phyloP scores from a whole-genome alignment of 2,888 invertebrate species.

The Luperina nickerlii region DNA sequence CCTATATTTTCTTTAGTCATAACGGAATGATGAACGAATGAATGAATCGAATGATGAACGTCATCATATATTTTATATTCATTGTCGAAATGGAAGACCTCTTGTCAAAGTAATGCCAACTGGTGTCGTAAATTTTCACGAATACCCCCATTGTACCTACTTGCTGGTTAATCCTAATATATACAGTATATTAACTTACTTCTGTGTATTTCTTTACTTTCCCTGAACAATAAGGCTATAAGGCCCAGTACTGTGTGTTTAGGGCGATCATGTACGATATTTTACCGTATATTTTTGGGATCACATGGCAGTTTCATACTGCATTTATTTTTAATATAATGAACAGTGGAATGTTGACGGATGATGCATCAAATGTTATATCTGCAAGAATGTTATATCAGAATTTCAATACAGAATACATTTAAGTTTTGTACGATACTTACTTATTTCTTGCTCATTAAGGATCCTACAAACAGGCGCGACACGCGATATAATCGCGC shows the following conservation, averaged over 20 bases:
- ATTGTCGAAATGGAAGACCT: too few species aligned
- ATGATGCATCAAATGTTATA: not conserved
- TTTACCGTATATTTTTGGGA: not conserved
- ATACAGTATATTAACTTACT: not conserved
- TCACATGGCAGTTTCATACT: not conserved
- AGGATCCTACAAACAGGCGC: too few species aligned
- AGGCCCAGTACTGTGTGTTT: not conserved
- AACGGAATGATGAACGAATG: too few species aligned
- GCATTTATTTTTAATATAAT: not conserved
- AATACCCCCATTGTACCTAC: not conserved
- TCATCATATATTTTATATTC: too few species aligned
- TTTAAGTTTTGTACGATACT: too few species aligned
- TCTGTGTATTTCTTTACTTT: not conserved
- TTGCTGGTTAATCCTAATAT: not conserved
- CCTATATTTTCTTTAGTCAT: too few species aligned
- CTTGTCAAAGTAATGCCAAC: too few species aligned
- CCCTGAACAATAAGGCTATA: not conserved
- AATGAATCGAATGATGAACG: too few species aligned
- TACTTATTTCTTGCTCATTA: not conserved
- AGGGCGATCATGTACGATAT: not conserved
- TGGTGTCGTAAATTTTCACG: too few species aligned
- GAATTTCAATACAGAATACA: not conserved
- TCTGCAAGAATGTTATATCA: not conserved
- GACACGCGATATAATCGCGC: too few species aligned
- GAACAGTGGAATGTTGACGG: not conserved